Conservation (phyloP, 2,797 vertebrate species). For the Gymnoscopelus braueri region DNA sequence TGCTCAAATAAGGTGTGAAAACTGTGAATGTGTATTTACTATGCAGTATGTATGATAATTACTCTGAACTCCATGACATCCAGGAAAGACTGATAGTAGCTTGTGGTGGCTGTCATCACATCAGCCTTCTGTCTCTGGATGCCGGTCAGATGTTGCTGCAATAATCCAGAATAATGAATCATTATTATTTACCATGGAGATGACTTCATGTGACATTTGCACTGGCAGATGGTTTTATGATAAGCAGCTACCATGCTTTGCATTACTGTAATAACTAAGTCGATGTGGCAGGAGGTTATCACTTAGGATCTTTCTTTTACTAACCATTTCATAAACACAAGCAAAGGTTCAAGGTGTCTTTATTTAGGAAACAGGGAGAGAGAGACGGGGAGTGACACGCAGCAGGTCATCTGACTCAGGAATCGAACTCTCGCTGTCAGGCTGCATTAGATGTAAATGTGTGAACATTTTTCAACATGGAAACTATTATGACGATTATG, state of each 20-base stretch:
- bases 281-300: background rate
- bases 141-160: slow-evolving; percentile 87
- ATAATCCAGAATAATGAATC: slow-evolving; percentile 17
- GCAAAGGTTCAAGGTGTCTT: too few species aligned
- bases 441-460: too few species aligned
- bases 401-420: too few species aligned
- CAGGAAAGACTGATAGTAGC: slow-evolving; percentile 91
- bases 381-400: too few species aligned
- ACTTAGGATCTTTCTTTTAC: background rate
- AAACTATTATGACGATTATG: too few species aligned
- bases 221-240: background rate
- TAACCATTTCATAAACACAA: too few species aligned
- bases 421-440: too few species aligned
- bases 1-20: too few species aligned
- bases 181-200: slow-evolving; percentile 2
- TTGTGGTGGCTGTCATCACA: slow-evolving; percentile 77
- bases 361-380: too few species aligned
- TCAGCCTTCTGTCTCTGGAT: slow-evolving; percentile 90
- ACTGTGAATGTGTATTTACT: too few species aligned
- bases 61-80: slow-evolving; percentile 97
- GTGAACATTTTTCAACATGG: too few species aligned
- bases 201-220: background rate
- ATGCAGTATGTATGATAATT: slow-evolving; percentile 49
- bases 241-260: background rate
- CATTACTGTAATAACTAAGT: too few species aligned